Conservation (phyloP, 2,113 vertebrate species). For the Pomatostomus ruficeps region DNA sequence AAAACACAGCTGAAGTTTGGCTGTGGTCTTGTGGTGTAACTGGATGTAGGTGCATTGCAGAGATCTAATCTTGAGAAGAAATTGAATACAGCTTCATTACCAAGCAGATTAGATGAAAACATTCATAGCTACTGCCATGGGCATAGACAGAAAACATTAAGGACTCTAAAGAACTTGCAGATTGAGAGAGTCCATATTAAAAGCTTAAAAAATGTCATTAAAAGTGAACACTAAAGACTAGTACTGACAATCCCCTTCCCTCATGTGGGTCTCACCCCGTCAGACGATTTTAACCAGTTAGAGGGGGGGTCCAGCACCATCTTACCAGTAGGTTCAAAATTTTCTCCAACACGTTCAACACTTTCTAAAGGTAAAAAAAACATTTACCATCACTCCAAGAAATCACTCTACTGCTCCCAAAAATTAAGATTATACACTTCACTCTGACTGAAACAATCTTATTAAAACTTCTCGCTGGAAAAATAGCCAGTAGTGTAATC, state of each 20-base stretch:
- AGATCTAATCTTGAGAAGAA: slow-evolving; percentile 9
- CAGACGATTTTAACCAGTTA: background rate
- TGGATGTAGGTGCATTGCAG: background rate
- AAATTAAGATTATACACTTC: background rate
- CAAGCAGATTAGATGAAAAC: slow-evolving; percentile 31
- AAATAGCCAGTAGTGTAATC: background rate
- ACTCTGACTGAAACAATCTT: background rate
- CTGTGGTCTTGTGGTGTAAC: background rate
- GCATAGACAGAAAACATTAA: slow-evolving; percentile 25
- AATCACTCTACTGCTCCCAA: background rate
- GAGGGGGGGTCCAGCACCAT: background rate
- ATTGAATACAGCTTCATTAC: slow-evolving; percentile 27
- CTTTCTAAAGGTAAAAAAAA: background rate
- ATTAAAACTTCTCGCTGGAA: background rate
- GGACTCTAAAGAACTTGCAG: slow-evolving; percentile 18
- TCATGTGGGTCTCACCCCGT: background rate
- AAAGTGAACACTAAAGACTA: background rate
- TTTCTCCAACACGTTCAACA: background rate
- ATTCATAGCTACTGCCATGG: background rate
- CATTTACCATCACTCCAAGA: background rate
- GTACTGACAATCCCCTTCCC: background rate
- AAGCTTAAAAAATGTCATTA: background rate
- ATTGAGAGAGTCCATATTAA: background rate
- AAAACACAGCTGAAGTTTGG: background rate
- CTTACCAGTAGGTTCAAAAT: background rate